Base-by-base conservation (phyloP, 2,797 vertebrate species). In the Myotis findleyi region DNA sequence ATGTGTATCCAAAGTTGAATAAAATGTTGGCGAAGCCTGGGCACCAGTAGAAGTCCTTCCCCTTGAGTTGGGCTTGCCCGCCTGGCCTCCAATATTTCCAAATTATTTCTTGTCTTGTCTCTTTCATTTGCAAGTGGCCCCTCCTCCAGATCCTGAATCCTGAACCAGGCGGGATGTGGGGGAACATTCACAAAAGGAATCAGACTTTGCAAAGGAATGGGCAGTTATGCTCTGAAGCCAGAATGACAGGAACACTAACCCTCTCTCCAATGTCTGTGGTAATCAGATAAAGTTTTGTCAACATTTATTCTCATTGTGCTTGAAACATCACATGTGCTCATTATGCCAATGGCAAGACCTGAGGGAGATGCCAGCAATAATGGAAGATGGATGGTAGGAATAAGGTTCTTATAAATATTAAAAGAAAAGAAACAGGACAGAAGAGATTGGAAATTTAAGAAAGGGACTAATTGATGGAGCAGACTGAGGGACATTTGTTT, bases 201-300 rank as follows among this genome's bases (percentile, higher is more conserved):
- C 0, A 68, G 38, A 59, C 8, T 96, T 76, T 71, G 25, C 47
- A 41, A 68, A 38, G 57, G 47, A 93, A 49, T 6, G 1, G 7
- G 21, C 41, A 81, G 16, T 41, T 59, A 94, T 83, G 17, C 80
- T 94, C 87, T 94, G 38, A 95, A 93, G 49, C 17, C 68, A 91
- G 57, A 88, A 36, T 49, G 38, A 23, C 5, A 75, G 25, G 44
- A 92, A 66, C 14, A 87, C 14, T 2, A 90, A 77, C 18, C 27
- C 59, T 91, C 14, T 51, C 53, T 77, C 64, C 21, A 75, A 7
- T 38, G 23, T 80, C 38, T 85, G 12, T 76, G 27, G 30, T 64
- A 66, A 93, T 36, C 7, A 83, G 49, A 89, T 53, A 86, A 85
- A 55, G 25, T 16, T 72, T 36, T 49, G 44, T 68, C 36, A 79